These are phyloP conservation scores for Xanthia togata DNA, from an alignment of 2,888 invertebrate genomes.

Conservation along the genomic window DNA sequence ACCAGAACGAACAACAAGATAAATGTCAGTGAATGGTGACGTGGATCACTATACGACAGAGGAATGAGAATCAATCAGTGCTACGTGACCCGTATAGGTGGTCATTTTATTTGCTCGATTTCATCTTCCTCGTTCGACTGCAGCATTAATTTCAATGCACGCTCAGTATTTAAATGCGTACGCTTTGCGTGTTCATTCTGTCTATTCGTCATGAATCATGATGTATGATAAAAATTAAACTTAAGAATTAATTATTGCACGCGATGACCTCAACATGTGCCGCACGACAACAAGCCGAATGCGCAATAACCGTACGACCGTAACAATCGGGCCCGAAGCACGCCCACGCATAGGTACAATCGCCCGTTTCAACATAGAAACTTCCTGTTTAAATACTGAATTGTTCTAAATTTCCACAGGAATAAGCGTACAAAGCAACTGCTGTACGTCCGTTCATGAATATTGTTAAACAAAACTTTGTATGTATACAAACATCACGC, in stretches of 20 bases:
- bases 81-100: constrained; percentile 50
- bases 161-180: constrained; percentile 48
- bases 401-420: constrained; percentile 69
- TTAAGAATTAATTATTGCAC: constrained; percentile 75
- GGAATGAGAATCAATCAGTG: constrained; percentile 58
- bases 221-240: constrained; percentile 74
- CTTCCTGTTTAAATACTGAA: constrained; percentile 83
- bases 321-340: constrained; percentile 79
- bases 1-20: background rate
- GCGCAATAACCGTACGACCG: constrained; percentile 81
- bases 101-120: constrained; percentile 42
- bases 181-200: constrained; percentile 56
- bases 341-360: constrained; percentile 84
- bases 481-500: constrained; percentile 52
- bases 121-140: constrained; percentile 56
- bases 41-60: constrained; percentile 36
- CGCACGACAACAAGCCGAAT: constrained; percentile 77
- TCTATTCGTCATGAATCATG: constrained; percentile 56
- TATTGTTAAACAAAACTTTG: constrained; percentile 55
- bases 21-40: constrained; percentile 26
- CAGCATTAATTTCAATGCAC: constrained; percentile 47
- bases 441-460: constrained; percentile 63
- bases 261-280: constrained; percentile 79
- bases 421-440: constrained; percentile 58
- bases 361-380: constrained; percentile 78